phyloP scores from a whole-genome alignment of 2,113 vertebrate species.

The Geococcyx californianus region DNA sequence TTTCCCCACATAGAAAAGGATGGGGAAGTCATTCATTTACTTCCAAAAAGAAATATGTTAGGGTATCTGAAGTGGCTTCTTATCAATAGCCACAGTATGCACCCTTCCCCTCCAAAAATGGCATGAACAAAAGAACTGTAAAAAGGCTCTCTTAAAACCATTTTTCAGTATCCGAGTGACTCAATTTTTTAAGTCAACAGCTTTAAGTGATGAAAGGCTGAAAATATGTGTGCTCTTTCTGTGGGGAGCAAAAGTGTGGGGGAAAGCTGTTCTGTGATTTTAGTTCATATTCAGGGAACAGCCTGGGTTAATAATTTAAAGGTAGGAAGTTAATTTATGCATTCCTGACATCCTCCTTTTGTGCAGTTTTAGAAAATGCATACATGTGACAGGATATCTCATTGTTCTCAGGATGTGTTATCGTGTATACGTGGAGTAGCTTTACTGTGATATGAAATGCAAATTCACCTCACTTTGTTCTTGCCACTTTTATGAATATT shows the following conservation, averaged over 20 bases:
- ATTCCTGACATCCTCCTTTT: conserved; percentile 62
- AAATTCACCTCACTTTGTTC: conserved; percentile 70
- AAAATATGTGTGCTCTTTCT: not conserved
- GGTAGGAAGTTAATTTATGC: conserved; percentile 70
- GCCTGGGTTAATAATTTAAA: conserved; percentile 63
- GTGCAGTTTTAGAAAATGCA: conserved; percentile 59
- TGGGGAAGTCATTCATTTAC: not conserved
- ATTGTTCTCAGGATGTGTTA: conserved; percentile 67
- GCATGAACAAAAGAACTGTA: not conserved
- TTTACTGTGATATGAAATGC: conserved; percentile 63
- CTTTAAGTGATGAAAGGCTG: not conserved
- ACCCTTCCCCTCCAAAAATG: not conserved
- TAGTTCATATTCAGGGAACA: conserved; percentile 42
- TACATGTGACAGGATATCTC: conserved; percentile 62
- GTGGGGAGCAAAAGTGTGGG: not conserved
- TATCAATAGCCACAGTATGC: not conserved
- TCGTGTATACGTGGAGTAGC: conserved; percentile 56
- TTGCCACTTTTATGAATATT: conserved; percentile 73
- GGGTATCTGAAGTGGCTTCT: not conserved
- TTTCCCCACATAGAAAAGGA: not conserved
- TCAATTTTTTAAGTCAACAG: not conserved
- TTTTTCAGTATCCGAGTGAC: not conserved
- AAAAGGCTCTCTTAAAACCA: not conserved
- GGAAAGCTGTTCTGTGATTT: conserved; percentile 40
- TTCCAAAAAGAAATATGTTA: not conserved